Evolutionary conservation across 2,113 vertebrate species (phyloP).

Genomic region (Prunella fulvescens): DNA sequence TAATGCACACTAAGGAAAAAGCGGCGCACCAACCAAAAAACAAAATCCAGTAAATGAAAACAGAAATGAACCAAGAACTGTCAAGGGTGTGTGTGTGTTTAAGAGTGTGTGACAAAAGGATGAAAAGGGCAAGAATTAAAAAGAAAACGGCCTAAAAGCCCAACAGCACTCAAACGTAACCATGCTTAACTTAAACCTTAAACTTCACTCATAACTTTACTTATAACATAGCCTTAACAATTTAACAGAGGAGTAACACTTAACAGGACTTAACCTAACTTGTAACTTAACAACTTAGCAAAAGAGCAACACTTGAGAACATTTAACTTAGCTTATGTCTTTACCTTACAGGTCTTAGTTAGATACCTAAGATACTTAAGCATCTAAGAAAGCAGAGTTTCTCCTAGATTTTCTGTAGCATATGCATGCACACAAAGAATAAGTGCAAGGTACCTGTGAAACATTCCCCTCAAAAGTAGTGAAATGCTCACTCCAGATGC

Average conservation of each 20-base stretch:
- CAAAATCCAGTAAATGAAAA: background rate
- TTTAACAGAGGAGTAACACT: background rate
- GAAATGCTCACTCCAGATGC: background rate
- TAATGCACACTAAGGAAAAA: background rate
- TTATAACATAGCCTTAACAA: background rate
- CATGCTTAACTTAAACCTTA: fast-evolving
- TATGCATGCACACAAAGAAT: background rate
- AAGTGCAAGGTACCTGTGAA: background rate
- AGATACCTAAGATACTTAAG: background rate
- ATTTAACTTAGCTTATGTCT: background rate
- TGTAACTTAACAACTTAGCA: too few species aligned
- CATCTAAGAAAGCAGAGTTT: background rate
- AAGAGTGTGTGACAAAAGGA: background rate
- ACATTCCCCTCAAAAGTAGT: background rate
- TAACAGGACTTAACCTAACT: background rate
- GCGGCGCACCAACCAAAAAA: background rate
- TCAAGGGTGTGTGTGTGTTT: background rate
- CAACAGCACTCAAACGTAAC: background rate
- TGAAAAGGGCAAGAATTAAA: background rate
- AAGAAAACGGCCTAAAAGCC: background rate
- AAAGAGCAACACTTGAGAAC: background rate
- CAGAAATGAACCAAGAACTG: background rate
- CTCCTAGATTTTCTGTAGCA: background rate
- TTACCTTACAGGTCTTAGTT: background rate
- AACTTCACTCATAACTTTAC: background rate